Evolutionary conservation across 2,113 vertebrate species (phyloP), one percentile per base, ranked within the genome.

Genomic region (Sylvia atricapilla): DNA sequence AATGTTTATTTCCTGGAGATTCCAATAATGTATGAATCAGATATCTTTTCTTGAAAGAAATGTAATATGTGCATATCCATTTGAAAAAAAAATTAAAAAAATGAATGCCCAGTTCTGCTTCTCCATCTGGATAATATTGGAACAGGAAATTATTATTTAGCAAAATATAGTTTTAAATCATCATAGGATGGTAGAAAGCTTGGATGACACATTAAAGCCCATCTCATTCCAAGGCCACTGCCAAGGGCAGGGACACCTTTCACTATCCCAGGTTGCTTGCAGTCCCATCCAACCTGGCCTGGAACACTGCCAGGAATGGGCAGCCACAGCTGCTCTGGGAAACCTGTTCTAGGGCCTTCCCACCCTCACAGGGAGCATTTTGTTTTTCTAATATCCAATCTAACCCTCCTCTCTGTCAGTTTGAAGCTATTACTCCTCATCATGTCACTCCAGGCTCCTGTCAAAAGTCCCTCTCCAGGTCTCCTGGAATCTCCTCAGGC

Each of bases 211-310:
- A 8, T 44, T 37, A 52, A 52, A 50, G 21, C 5, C 1, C 11
- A 44, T 28, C 35, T 22, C 21, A 33, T 81, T 50, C 18, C 44
- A 73, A 15, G 3, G 2, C 24, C 12, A 5, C 6, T 80, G 59
- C 43, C 25, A 35, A 9, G 30, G 1, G 1, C 31, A 80, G 43
- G 15, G 18, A 64, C 31, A 31, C 25, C 31, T 73, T 43, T 7
- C 59, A 35, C 50, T 1, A 16, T 0, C 1, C 15, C 50, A 58
- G 31, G 3, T 2, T 58, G 18, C 17, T 81, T 68, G 2, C 0
- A 88, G 37, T 22, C 22, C 6, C 43, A 19, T 33, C 50, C 76
- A 58, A 0, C 30, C 18, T 58, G 43, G 11, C 14, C 27, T 41
- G 41, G 41, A 41, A 41, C 41, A 43, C 17, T 79, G 0, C 10